A percentile compares a stretch with the other conserved stretches of the same genome.
phyloP scores from a whole-genome alignment of 2,113 vertebrate species.

The Miniopterus natalensis region DNA sequence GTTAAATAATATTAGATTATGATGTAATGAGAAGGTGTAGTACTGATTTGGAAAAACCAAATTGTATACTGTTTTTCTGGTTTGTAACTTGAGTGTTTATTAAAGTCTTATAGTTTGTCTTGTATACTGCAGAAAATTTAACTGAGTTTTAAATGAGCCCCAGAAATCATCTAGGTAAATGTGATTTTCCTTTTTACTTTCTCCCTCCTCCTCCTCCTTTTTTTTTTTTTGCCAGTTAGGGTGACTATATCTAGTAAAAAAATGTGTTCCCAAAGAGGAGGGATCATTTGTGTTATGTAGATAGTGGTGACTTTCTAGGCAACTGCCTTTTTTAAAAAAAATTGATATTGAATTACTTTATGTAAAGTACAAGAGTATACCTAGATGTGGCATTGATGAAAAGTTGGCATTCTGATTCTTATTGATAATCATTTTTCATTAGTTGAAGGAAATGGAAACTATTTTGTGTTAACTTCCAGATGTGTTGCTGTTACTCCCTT shows the following conservation, averaged over 20 bases:
- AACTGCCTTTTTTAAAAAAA: background rate
- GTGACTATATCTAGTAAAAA: background rate
- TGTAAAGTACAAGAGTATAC: slow-evolving; percentile 18
- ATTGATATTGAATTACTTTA: slow-evolving; percentile 26
- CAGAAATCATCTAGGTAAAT: slow-evolving; percentile 10
- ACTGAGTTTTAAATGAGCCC: slow-evolving; percentile 35
- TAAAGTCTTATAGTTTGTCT: slow-evolving; percentile 1
- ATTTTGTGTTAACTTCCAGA: slow-evolving; percentile 29
- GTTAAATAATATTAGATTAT: background rate
- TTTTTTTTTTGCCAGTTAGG: background rate
- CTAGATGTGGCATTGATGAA: slow-evolving; percentile 13
- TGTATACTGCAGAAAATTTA: slow-evolving; percentile 1
- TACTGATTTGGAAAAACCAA: slow-evolving; percentile 32
- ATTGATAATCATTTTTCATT: slow-evolving; percentile 14
- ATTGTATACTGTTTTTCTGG: background rate
- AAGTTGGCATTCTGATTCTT: slow-evolving; percentile 44
- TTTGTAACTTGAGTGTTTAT: background rate
- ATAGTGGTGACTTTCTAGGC: background rate
- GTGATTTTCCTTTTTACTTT: background rate
- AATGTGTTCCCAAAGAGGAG: background rate
- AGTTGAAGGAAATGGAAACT: slow-evolving; percentile 19
- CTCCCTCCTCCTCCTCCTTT: background rate
- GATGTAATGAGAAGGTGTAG: background rate
- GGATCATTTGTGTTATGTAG: background rate
- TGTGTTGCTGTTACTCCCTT: slow-evolving; percentile 33